Evolutionary conservation across 2,888 invertebrate genomes (phyloP).

Genomic region (Ariolimax columbianus): DNA sequence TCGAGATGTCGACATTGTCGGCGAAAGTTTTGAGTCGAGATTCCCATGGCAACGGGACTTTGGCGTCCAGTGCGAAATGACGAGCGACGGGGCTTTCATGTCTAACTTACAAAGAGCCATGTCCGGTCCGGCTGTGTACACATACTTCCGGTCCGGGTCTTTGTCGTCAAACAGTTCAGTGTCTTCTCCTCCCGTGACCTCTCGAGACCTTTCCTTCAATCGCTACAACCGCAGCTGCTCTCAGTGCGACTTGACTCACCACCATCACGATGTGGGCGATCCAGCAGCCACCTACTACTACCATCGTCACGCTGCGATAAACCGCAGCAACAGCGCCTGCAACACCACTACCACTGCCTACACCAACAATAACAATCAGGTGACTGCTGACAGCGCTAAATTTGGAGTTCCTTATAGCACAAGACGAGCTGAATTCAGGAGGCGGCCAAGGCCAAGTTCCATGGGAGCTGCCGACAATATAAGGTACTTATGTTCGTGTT

Average conservation of each 20-base stretch:
- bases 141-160: conserved; percentile 37
- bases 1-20: conserved; percentile 68
- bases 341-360: background rate
- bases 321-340: background rate
- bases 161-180: conserved; percentile 28
- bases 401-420: background rate
- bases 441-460: conserved; percentile 54
- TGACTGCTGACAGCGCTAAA: background rate
- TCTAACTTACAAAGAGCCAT: conserved; percentile 16
- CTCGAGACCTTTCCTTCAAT: conserved; percentile 8
- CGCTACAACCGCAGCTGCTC: conserved; percentile 22
- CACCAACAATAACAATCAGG: background rate
- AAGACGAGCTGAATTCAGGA: conserved; percentile 46
- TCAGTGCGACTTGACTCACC: conserved; percentile 22
- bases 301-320: background rate
- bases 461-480: conserved; percentile 57
- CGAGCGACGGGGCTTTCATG: conserved; percentile 12
- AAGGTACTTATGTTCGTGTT: conserved; percentile 38
- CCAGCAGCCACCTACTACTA: background rate
- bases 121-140: conserved; percentile 37
- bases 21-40: conserved; percentile 68
- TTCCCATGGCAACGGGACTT: conserved; percentile 75
- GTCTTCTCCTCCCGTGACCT: conserved; percentile 15
- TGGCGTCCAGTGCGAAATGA: conserved; percentile 68
- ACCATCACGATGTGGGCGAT: background rate